phyloP scores from a whole-genome alignment of 2,888 invertebrate genomes.

The Ceriagrion tenellum region DNA sequence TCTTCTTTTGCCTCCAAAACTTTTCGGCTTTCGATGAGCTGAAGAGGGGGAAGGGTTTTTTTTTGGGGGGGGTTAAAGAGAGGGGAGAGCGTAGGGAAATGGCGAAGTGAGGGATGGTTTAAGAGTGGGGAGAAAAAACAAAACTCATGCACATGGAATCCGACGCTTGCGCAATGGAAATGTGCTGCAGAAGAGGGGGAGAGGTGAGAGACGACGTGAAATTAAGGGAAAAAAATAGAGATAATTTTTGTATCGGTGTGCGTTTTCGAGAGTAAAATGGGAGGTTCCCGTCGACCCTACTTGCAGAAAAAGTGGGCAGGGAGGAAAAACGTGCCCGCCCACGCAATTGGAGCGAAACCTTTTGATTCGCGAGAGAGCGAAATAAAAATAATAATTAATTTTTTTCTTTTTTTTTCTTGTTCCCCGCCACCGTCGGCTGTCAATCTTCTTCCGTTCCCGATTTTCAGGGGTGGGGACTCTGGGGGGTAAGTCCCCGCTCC shows the following conservation, averaged over 20 bases:
- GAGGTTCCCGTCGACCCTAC: not conserved
- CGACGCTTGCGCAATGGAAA: constrained; percentile 56
- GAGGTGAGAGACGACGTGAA: not conserved
- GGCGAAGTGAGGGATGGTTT: not conserved
- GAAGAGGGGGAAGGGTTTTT: not conserved
- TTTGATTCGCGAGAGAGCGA: not conserved
- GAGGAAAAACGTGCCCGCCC: constrained; percentile 21
- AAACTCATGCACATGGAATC: not conserved
- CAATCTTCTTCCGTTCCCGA: not conserved
- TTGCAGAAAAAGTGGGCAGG: not conserved
- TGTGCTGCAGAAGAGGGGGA: not conserved
- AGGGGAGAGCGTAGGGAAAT: not conserved
- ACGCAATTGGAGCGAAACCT: not conserved
- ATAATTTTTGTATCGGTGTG: not conserved
- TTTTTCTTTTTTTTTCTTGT: not conserved
- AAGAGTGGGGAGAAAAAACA: not conserved
- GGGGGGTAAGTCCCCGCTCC: not conserved
- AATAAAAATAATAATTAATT: not conserved
- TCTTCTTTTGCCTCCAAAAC: constrained; percentile 57
- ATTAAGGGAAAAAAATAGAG: not conserved
- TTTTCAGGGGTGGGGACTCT: not conserved
- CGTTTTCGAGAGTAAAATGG: not conserved
- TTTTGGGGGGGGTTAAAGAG: not conserved
- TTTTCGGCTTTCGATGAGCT: not conserved
- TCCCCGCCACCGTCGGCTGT: not conserved